Conservation (phyloP, 2,113 vertebrate species). For the Ailuropoda melanoleuca region DNA sequence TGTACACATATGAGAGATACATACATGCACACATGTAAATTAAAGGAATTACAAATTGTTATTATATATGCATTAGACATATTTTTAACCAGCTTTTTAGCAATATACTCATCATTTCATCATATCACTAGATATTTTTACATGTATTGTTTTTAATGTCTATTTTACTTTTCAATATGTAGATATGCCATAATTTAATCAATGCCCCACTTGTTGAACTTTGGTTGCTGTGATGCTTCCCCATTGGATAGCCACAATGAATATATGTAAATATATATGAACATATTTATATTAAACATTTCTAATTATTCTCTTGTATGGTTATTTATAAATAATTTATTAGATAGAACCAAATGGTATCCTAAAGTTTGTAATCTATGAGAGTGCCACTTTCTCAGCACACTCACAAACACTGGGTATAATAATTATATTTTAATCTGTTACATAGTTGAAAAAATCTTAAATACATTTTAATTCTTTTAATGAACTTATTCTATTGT, state of each 20-base stretch:
- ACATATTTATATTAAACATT: background rate
- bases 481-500: background rate
- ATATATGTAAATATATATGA: background rate
- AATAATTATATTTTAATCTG: background rate
- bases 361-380: background rate
- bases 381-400: background rate
- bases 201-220: background rate
- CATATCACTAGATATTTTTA: background rate
- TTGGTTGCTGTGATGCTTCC: background rate
- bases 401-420: background rate
- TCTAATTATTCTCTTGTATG: background rate
- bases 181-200: background rate
- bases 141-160: background rate
- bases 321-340: background rate
- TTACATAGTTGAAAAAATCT: background rate
- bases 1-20: background rate
- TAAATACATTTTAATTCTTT: background rate
- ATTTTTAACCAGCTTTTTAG: background rate
- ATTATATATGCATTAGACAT: background rate
- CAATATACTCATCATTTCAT: background rate
- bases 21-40: background rate
- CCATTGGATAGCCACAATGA: background rate
- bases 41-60: background rate
- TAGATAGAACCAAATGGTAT: background rate
- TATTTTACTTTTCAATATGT: background rate